Evolutionary conservation across 2,888 invertebrate species (phyloP), one percentile per base, ranked within the genome.

Genomic region (Hirtodrosophila histrioides): DNA sequence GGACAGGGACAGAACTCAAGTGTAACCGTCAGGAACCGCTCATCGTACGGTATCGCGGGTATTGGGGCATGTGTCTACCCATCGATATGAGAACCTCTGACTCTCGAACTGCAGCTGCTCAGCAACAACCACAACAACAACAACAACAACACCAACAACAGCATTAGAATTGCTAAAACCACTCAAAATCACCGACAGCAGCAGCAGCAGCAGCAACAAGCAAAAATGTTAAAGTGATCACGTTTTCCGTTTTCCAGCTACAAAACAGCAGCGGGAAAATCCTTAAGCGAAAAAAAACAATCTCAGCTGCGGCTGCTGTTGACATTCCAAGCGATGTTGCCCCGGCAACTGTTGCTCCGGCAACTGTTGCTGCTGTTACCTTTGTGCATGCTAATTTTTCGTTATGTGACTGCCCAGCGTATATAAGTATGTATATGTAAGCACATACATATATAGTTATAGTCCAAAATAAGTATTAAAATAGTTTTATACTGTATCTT

Each of bases 191-290:
- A 75, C 49, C 70, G 69, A 62, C 69, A 75, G 51, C 66, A 72
- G 31, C 71, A 64, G 39, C 55, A 41, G 40, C 51, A 63, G 40
- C 61, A 70, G 67, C 75, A 77, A 84, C 78, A 77, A 75, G 78
- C 68, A 84, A 83, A 90, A 89, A 90, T 88, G 88, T 86, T 90
- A 87, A 90, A 90, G 80, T 78, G 90, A 90, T 89, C 89, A 89
- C 89, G 90, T 89, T 89, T 89, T 89, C 62, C 61, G 31, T 31
- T 31, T 31, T 51, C 43, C 56, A 63, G 64, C 64, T 48, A 67
- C 61, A 64, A 73, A 60, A 69, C 65, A 65, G 45, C 65, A 69
- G 57, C 58, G 45, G 62, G 35, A 55, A 86, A 86, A 78, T 85
- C 88, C 88, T 85, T 73, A 61, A 49, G 41, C 24, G 51, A 35